Percentiles rank a stretch among this genome's conserved stretches.
phyloP scores from a whole-genome alignment of 2,888 invertebrate genomes.

The Hypercompe scribonia region DNA sequence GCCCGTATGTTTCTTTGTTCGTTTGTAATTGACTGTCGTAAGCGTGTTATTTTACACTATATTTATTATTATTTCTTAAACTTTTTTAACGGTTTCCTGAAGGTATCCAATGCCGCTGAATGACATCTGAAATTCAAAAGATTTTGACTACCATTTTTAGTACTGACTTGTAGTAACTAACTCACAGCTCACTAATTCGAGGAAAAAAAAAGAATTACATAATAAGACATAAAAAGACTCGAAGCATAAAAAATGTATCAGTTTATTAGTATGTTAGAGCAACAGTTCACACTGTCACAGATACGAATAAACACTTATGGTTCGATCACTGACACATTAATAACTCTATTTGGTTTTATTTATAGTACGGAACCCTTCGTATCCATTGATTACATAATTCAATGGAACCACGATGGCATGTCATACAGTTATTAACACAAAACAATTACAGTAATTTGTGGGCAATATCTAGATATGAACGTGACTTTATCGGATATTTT shows the following conservation, averaged over 20 bases:
- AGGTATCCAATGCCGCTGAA: no score
- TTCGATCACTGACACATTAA: slow-evolving; percentile 9
- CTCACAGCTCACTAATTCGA: neutral
- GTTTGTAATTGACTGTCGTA: no score
- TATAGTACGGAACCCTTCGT: slow-evolving; percentile 8
- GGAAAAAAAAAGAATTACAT: neutral
- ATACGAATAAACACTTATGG: neutral
- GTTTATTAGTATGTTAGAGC: neutral
- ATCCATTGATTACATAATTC: slow-evolving; percentile 31
- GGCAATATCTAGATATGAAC: slow-evolving; percentile 68
- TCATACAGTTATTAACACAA: slow-evolving; percentile 67
- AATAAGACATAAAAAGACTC: no score
- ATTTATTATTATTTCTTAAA: no score
- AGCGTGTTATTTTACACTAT: no score
- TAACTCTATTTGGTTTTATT: slow-evolving; percentile 4
- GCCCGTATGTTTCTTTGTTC: no score
- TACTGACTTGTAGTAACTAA: no score
- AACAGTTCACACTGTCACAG: neutral
- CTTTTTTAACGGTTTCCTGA: no score
- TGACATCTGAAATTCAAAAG: no score
- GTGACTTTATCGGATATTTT: slow-evolving; percentile 68
- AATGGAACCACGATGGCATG: slow-evolving; percentile 59
- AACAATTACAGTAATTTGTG: slow-evolving; percentile 79
- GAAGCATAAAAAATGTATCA: neutral
- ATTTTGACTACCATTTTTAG: no score